Conservation (phyloP, 1,140 invertebrate species). For the Drosophila melanogaster region DNA sequence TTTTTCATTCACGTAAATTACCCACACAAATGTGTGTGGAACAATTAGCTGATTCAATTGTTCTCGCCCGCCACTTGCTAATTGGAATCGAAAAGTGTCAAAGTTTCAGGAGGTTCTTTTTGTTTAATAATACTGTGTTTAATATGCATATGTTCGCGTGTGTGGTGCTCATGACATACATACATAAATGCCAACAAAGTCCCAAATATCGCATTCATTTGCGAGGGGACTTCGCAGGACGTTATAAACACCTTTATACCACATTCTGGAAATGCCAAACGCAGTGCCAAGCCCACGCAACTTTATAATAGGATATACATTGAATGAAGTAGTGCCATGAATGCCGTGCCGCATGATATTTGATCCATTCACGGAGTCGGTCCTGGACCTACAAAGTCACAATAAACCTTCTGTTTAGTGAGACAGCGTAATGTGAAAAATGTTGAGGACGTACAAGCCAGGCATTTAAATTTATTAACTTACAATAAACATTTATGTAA, state of each 20-base stretch:
- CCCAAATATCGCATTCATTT: background rate
- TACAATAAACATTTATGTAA: background rate
- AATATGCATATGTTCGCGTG: constrained; percentile 12
- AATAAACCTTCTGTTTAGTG: background rate
- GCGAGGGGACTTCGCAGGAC: background rate
- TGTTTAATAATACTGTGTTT: background rate
- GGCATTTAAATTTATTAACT: too few relatives aligned
- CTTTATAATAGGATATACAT: background rate
- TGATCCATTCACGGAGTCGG: background rate
- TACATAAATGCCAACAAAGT: constrained; percentile 8
- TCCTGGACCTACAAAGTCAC: background rate
- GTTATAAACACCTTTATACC: constrained; percentile 7
- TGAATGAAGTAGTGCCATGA: background rate
- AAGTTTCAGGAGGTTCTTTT: background rate
- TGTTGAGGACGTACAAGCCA: background rate
- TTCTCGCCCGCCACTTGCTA: background rate
- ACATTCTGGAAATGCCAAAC: background rate
- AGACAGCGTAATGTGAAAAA: background rate
- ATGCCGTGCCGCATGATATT: background rate
- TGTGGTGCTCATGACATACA: constrained; percentile 6
- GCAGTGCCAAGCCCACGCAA: background rate
- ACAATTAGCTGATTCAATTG: background rate
- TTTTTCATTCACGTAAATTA: background rate
- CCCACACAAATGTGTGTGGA: background rate
- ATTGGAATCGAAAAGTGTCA: background rate